Conservation (phyloP, 2,797 vertebrate genomes). For the Myripristis murdjan region DNA sequence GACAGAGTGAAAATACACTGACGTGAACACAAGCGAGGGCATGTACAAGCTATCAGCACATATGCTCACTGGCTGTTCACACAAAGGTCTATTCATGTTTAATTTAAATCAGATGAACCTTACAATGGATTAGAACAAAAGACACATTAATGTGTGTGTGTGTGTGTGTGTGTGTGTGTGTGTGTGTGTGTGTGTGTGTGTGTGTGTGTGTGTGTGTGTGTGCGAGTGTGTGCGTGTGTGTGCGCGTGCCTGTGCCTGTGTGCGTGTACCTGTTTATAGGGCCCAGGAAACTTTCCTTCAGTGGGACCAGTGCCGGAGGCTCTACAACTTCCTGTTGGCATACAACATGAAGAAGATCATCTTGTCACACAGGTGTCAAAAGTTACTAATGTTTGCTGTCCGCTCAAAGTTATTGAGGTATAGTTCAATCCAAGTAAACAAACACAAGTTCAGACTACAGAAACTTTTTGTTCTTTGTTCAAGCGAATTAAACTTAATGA, state of each 20-base stretch:
- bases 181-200: slow-evolving; percentile 4
- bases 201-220: slow-evolving; percentile 21
- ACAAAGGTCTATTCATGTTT: not conserved
- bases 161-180: too few species aligned
- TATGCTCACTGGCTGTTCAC: not conserved
- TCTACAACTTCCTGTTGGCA: slow-evolving; percentile 97
- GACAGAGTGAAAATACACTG: not conserved
- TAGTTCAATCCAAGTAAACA: too few species aligned
- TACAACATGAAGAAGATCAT: slow-evolving; percentile 98
- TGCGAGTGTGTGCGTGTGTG: too few species aligned
- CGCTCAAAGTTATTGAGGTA: too few species aligned
- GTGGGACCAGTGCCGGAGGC: slow-evolving; percentile 94
- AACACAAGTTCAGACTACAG: too few species aligned
- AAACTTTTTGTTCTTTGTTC: too few species aligned
- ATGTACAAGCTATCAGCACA: not conserved
- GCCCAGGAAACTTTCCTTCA: slow-evolving; percentile 96
- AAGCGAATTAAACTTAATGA: too few species aligned
- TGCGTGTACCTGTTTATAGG: slow-evolving; percentile 72
- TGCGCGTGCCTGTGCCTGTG: slow-evolving; percentile 4
- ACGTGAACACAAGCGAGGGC: not conserved
- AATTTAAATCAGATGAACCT: not conserved
- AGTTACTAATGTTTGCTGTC: too few species aligned
- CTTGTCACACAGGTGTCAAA: slow-evolving; percentile 93
- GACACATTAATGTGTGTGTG: too few species aligned
- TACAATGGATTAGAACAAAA: too few species aligned